Evolutionary conservation across 2,888 invertebrate species (phyloP).

Genomic region (Cephus pulcher): DNA sequence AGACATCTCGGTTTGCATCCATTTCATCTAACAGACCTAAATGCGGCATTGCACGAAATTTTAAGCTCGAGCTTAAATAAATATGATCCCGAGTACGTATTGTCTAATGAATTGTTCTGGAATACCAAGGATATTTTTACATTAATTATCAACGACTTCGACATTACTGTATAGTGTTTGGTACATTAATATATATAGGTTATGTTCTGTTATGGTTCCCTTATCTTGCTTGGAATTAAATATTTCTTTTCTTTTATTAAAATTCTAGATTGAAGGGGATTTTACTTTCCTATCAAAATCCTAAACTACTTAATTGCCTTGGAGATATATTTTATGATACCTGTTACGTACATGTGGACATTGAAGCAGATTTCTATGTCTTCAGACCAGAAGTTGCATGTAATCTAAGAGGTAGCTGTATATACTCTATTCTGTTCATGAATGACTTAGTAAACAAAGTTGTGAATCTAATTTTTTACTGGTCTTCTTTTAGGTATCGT

Average conservation of each 20-base stretch:
- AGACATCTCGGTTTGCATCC: constrained; percentile 74
- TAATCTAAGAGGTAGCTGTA: constrained; percentile 68
- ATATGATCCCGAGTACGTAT: constrained; percentile 73
- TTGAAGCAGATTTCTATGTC: constrained; percentile 78
- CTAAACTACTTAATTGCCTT: constrained; percentile 70
- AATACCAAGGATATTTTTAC: too few relatives aligned
- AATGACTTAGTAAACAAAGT: too few relatives aligned
- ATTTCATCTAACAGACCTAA: constrained; percentile 73
- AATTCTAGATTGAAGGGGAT: constrained; percentile 75
- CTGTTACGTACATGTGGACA: constrained; percentile 74
- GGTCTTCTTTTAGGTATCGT: constrained; percentile 68
- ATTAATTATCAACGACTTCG: too few relatives aligned
- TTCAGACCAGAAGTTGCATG: constrained; percentile 75
- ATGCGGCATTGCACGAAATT: constrained; percentile 71
- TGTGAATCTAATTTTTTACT: too few relatives aligned
- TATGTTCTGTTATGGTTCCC: too few relatives aligned
- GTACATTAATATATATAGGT: too few relatives aligned
- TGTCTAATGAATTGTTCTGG: too few relatives aligned
- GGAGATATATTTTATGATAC: constrained; percentile 74
- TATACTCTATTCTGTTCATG: neutral
- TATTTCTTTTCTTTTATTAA: too few relatives aligned
- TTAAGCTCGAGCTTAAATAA: constrained; percentile 72
- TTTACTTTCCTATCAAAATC: constrained; percentile 75
- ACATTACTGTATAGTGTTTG: too few relatives aligned
- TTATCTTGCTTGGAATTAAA: too few relatives aligned